A percentile compares a stretch with the other conserved stretches of the same genome.
Conservation (phyloP, 2,797 vertebrate genomes). For the Morus bassanus region DNA sequence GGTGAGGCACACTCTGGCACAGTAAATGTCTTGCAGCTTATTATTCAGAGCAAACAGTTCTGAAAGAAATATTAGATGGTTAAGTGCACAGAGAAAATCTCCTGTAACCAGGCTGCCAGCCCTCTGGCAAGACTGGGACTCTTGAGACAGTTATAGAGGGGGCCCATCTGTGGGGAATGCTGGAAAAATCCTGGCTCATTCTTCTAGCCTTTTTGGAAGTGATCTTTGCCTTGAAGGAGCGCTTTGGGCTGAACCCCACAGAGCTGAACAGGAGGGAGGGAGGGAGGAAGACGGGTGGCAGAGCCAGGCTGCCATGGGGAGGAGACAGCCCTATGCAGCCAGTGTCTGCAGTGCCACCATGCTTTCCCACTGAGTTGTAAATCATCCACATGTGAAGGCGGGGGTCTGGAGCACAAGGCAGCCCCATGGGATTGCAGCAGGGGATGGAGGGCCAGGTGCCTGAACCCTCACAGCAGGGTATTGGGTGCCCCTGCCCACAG, state of each 20-base stretch:
- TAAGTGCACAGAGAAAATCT: not conserved
- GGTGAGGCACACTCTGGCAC: not conserved
- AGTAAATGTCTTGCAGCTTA: not conserved
- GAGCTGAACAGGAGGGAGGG: not conserved
- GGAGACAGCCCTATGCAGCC: not conserved
- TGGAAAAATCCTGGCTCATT: not conserved
- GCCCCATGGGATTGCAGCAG: not conserved
- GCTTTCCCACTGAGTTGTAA: not conserved
- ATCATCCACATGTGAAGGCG: fast-evolving
- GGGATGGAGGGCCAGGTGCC: not conserved
- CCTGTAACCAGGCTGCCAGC: not conserved
- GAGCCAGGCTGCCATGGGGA: not conserved
- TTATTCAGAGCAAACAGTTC: not conserved
- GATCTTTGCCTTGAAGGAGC: not conserved
- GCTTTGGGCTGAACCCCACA: not conserved
- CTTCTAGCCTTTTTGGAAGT: not conserved
- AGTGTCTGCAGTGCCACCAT: not conserved
- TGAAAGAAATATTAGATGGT: not conserved
- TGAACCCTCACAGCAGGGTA: not conserved
- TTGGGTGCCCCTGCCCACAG: not conserved
- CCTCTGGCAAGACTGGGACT: not conserved
- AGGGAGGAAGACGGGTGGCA: not conserved
- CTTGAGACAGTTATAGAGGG: not conserved
- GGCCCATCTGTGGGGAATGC: not conserved
- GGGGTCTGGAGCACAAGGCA: not conserved